Evolutionary conservation across 2,797 vertebrate genomes (phyloP), one percentile per base, ranked within the genome.

Genomic region (Rhynchotus rufescens): DNA sequence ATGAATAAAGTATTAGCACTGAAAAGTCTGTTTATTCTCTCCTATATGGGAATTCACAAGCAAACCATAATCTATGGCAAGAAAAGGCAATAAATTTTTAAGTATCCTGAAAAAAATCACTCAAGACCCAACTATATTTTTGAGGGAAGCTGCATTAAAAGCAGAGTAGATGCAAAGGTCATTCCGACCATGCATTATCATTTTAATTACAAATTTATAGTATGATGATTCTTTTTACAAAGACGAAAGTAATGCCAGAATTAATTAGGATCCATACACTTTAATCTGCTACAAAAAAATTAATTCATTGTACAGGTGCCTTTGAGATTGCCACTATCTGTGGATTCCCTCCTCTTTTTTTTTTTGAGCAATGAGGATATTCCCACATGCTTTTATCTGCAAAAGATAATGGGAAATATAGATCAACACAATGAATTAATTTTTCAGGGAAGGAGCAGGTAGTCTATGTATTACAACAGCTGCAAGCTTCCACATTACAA

Each of bases 231-330:
- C 79, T 88, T 90, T 93, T 82, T 49, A 52, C n/a, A 30, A 79
- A 94, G 73, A 13, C 67, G 80, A 95, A 78, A 28, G 73, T 81
- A 87, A 89, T 82, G 82, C 66, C 77, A 92, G 62, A 85, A 94
- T 94, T 85, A 95, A 95, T 93, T 96, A 94, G 54, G 93, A 90
- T 74, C 49, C 21, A 78, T 42, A 40, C 26, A 51, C 75, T 86
- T 86, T 84, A 96, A 94, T 81, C 80, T 88, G 54, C 42, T 86
- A 83, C 78, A 92, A 88, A 40, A 40, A 92, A 95, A 91, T 80
- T 47, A 95, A 91, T 79, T 78, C 76, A 76, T 86, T 90, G 36
- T 81, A 75, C 69, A 72, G 49, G 28, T 10, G 57, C n/a, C 65
- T 90, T 56, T 69, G 71, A 42, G 84, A 78, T 42, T 96, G 62